A percentile compares a stretch with the other conserved stretches of the same genome.
Conservation (phyloP, 2,888 invertebrate species). For the Euplexia lucipara region DNA sequence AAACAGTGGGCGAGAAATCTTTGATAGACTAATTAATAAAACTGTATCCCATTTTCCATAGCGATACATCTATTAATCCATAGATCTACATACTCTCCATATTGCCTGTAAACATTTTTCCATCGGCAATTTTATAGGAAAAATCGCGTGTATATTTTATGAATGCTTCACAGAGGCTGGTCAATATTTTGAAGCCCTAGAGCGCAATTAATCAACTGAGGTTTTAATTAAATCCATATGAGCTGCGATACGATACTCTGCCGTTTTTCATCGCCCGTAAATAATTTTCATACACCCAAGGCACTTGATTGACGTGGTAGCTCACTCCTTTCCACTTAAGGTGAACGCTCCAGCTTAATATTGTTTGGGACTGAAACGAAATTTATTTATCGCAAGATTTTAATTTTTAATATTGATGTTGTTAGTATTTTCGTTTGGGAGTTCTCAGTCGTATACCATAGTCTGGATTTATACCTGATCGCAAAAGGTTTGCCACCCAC, state of each 20-base stretch:
- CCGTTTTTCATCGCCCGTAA: conserved; percentile 55
- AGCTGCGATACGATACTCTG: conserved; percentile 51
- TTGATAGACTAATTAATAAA: conserved; percentile 1
- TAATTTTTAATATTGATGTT: too few species aligned
- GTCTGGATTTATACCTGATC: too few species aligned
- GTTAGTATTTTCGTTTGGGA: too few species aligned
- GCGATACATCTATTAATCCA: conserved; percentile 15
- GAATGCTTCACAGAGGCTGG: conserved; percentile 42
- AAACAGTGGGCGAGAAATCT: too few species aligned
- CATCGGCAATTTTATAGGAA: conserved; percentile 42
- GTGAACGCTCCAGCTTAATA: too few species aligned
- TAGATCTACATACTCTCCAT: background rate
- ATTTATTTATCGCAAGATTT: too few species aligned
- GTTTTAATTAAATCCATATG: conserved; percentile 68
- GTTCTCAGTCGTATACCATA: too few species aligned
- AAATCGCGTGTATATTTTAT: conserved; percentile 51
- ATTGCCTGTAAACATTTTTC: conserved; percentile 19
- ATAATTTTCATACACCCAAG: conserved; percentile 45
- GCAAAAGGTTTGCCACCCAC: too few species aligned
- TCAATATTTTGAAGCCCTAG: conserved; percentile 66
- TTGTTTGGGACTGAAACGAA: too few species aligned
- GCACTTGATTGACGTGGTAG: conserved; percentile 47
- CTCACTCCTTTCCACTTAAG: conserved; percentile 23
- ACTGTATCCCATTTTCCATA: background rate
- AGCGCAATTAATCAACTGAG: conserved; percentile 68